Evolutionary conservation across 2,888 invertebrate species (phyloP).

Genomic region (Ditula angustiorana): DNA sequence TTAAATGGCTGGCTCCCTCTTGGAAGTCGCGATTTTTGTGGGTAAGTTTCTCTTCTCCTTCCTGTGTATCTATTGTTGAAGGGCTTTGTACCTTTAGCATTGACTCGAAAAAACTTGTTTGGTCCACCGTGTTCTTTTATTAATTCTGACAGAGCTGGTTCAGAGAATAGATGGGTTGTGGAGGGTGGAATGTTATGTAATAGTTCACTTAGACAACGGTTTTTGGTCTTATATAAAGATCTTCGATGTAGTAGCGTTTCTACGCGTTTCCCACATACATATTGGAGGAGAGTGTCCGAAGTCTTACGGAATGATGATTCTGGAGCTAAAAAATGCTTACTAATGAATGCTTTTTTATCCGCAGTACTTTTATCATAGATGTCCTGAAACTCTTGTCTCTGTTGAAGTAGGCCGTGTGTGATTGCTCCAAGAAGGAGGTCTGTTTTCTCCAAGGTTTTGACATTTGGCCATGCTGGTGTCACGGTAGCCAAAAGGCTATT

Average conservation of each 20-base stretch:
- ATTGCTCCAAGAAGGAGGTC: slow-evolving; percentile 7
- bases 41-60: not conserved
- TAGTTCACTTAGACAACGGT: slow-evolving; percentile 11
- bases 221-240: slow-evolving; percentile 17
- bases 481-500: slow-evolving; percentile 10
- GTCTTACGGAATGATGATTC: slow-evolving; percentile 8
- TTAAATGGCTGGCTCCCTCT: too few species aligned
- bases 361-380: not conserved
- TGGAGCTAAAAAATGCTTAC: not conserved
- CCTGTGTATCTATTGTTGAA: not conserved
- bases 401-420: slow-evolving; percentile 1
- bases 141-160: slow-evolving; percentile 1
- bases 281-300: slow-evolving; percentile 13
- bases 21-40: too few species aligned
- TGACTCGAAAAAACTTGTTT: slow-evolving; percentile 21
- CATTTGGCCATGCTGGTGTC: not conserved
- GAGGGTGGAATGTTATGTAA: slow-evolving; percentile 30
- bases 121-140: slow-evolving; percentile 1
- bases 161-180: slow-evolving; percentile 24
- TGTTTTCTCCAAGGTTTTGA: not conserved
- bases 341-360: not conserved
- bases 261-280: slow-evolving; percentile 20
- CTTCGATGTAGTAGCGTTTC: slow-evolving; percentile 28
- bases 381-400: not conserved
- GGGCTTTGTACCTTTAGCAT: not conserved